These are phyloP conservation scores for Varroa destructor DNA, from an alignment of 1,140 invertebrate genomes.

Conservation along the genomic window DNA sequence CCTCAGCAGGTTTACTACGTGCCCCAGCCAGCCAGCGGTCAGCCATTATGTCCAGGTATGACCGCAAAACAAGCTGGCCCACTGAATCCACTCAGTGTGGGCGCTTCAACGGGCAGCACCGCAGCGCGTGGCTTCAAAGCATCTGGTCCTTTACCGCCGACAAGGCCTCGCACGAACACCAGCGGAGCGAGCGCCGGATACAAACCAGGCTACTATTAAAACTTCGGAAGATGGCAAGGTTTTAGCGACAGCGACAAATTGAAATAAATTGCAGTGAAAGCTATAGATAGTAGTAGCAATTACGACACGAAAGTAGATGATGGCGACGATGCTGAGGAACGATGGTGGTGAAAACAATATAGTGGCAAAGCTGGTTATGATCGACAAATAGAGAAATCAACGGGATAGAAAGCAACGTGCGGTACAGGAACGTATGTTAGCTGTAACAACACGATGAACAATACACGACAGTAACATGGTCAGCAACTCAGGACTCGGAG, in stretches of 20 bases:
- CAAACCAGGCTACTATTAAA: slow-evolving; percentile 19
- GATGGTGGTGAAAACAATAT: not conserved
- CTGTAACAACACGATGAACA: too few relatives aligned
- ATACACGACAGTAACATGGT: too few relatives aligned
- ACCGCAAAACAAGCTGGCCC: not conserved
- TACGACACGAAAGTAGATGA: not conserved
- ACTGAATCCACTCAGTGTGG: not conserved
- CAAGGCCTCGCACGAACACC: slow-evolving; percentile 6
- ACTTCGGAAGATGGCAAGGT: not conserved
- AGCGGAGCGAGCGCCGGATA: slow-evolving; percentile 3
- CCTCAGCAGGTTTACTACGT: slow-evolving; percentile 28
- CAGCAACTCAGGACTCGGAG: too few relatives aligned
- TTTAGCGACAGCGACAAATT: not conserved
- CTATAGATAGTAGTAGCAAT: not conserved
- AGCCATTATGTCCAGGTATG: not conserved
- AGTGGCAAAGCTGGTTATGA: not conserved
- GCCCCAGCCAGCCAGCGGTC: slow-evolving; percentile 8
- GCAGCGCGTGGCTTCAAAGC: not conserved
- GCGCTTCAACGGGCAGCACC: not conserved
- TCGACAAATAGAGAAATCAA: not conserved
- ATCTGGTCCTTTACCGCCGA: not conserved
- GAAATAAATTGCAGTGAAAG: not conserved
- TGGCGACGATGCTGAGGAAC: not conserved
- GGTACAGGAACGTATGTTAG: too few relatives aligned
- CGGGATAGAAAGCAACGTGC: not conserved